Percentiles rank a stretch among this genome's conserved stretches.
These are phyloP conservation scores for Coreius guichenoti DNA, from an alignment of 2,797 vertebrate species.

Conservation along the genomic window DNA sequence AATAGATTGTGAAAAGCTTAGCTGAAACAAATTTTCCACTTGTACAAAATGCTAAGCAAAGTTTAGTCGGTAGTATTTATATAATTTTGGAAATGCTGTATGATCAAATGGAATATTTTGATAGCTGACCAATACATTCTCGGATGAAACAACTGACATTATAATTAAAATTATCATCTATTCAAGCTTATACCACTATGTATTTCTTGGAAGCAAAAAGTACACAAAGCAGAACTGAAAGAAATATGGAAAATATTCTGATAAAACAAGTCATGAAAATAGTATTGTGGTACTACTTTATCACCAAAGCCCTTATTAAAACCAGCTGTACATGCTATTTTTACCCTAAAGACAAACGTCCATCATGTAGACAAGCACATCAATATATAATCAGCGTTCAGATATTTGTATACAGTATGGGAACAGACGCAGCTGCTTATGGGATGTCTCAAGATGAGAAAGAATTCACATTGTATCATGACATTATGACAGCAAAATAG, in stretches of 20 bases:
- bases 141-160: neutral
- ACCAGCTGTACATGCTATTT: constrained; percentile 8
- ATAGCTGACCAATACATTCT: neutral
- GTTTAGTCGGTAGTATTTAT: neutral
- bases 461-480: constrained; percentile 33
- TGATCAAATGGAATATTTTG: neutral
- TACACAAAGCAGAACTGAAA: neutral
- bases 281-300: neutral
- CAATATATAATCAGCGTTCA: constrained; percentile 20
- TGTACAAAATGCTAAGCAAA: constrained; percentile 6
- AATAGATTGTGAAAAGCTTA: constrained; percentile 39
- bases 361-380: constrained; percentile 23
- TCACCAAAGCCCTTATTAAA: constrained; percentile 1
- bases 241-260: neutral
- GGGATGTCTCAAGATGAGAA: constrained; percentile 36
- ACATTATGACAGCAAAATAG: constrained; percentile 42
- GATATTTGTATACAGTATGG: constrained; percentile 38
- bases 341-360: neutral
- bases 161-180: neutral
- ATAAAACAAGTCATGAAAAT: constrained; percentile 8
- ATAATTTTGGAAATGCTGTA: neutral
- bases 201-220: neutral
- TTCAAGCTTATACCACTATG: neutral
- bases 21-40: constrained; percentile 25
- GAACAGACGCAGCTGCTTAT: constrained; percentile 45